A percentile compares a stretch with the other conserved stretches of the same genome.
Conservation (phyloP, 2,113 vertebrate species). For the Pogona vitticeps region DNA sequence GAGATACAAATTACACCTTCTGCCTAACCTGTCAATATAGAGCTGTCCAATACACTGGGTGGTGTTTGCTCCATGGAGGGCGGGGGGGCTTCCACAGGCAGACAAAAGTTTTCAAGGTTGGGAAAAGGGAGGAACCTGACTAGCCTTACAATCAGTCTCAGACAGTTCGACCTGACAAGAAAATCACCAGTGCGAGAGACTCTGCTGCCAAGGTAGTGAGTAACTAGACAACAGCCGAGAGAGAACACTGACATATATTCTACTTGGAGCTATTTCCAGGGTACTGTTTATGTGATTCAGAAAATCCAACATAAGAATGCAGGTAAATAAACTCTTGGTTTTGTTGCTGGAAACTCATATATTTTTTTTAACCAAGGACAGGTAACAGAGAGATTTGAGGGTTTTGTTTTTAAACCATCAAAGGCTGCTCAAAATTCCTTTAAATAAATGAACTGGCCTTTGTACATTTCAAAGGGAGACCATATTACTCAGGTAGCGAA, state of each 20-base stretch:
- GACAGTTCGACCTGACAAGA: not conserved
- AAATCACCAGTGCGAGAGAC: slow-evolving; percentile 25
- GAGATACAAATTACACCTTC: slow-evolving; percentile 55
- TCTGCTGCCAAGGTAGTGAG: slow-evolving; percentile 7
- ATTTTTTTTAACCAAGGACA: not conserved
- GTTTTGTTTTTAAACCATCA: not conserved
- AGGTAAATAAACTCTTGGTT: not conserved
- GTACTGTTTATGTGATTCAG: not conserved
- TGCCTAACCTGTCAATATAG: slow-evolving; percentile 29
- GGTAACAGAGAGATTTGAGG: not conserved
- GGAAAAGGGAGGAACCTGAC: not conserved
- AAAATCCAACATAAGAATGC: not conserved
- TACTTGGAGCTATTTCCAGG: not conserved
- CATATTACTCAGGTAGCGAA: not conserved
- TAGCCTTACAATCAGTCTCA: slow-evolving; percentile 18
- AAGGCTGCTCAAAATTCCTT: not conserved
- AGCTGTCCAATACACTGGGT: not conserved
- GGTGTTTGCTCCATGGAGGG: slow-evolving; percentile 5
- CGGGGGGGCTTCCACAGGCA: slow-evolving; percentile 35
- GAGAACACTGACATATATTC: slow-evolving; percentile 19
- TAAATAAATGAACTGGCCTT: slow-evolving; percentile 4
- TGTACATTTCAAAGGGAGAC: not conserved
- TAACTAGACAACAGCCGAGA: slow-evolving; percentile 15
- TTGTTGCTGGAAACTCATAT: not conserved
- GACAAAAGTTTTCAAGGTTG: slow-evolving; percentile 48